Conservation (phyloP, 2,797 vertebrate genomes). For the Muscicapa striata region DNA sequence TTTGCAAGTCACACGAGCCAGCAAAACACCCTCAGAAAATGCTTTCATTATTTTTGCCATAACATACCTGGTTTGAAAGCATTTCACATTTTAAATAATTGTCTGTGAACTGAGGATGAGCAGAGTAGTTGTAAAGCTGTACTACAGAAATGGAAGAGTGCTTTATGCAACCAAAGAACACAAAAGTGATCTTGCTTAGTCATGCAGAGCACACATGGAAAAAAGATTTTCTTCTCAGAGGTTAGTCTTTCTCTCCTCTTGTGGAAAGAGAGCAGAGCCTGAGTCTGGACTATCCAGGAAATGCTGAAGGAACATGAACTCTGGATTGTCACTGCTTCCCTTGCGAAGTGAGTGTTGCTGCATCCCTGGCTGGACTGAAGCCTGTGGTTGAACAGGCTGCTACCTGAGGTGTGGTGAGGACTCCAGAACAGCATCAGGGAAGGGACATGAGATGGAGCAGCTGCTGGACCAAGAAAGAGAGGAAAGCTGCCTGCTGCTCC, state of each 20-base stretch:
- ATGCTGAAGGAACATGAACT: neutral
- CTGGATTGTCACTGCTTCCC: rapidly evolving
- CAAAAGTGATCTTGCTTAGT: neutral
- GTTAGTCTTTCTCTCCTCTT: neutral
- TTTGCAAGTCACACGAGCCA: neutral
- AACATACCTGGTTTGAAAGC: neutral
- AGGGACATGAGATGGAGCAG: neutral
- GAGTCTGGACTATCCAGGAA: neutral
- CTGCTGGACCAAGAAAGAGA: neutral
- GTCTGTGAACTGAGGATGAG: neutral
- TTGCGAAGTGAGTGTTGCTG: neutral
- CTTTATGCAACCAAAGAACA: neutral
- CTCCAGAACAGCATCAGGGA: neutral
- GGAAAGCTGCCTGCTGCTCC: neutral
- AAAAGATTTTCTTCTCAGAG: neutral
- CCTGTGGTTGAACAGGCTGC: neutral
- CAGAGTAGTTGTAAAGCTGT: neutral
- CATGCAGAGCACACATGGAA: rapidly evolving
- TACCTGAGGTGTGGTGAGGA: rapidly evolving
- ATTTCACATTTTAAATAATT: neutral
- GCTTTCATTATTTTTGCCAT: neutral
- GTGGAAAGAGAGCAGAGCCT: neutral
- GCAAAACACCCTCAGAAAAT: neutral
- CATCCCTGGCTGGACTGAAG: neutral
- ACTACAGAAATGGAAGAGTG: neutral